Base-by-base conservation (phyloP, 1,140 invertebrate species). In the Bombus sylvicola region DNA sequence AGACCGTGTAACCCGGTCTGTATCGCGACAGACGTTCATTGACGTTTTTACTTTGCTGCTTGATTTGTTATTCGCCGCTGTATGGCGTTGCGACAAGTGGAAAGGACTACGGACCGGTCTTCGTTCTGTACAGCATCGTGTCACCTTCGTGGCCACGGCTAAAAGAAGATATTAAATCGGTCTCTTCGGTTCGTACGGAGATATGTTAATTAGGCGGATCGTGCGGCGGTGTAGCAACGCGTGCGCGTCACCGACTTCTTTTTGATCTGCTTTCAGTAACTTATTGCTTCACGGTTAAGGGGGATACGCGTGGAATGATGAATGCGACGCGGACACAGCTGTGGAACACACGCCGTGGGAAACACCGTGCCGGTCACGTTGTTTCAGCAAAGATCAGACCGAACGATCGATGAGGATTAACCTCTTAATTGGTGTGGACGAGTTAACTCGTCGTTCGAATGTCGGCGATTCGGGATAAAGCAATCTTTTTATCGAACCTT, bases 91-190 rank as follows among this genome's bases (percentile, higher is more conserved):
- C 82, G 66, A 85, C 83, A 80, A 85, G 83, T 62, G 68, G 57
- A 69, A 37, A 78, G 43, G 3, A 53, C 72, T 43, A 31, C 18
- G 28, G 53, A 77, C 74, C 76, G 53, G 83, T 85, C 78, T 34
- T 12, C 28, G 25, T 12, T 53, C 39, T 43, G 18, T n/a, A 34
- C n/a, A 34, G 64, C 43, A 37, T 66, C 68, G 76, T 85, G 68
- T 80, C 68, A 85, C 76, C 82, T 77, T 31, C 47, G 72, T 34
- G 47, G 47, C 73, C 39, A 28, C 39, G 39, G 53, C 25, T 79
- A 28, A 80, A 85, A 79, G 77, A 85, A 85, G 83, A 85, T 85
- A 85, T 85, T 85, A 80, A 85, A 85, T 80, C 77, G 72, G 59
- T 68, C 81, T 68, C 12, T 62, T n/a, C 59, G 75, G 8, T 39